Base-by-base conservation (phyloP, 1,140 invertebrate genomes). In the Drosophila parvula region DNA sequence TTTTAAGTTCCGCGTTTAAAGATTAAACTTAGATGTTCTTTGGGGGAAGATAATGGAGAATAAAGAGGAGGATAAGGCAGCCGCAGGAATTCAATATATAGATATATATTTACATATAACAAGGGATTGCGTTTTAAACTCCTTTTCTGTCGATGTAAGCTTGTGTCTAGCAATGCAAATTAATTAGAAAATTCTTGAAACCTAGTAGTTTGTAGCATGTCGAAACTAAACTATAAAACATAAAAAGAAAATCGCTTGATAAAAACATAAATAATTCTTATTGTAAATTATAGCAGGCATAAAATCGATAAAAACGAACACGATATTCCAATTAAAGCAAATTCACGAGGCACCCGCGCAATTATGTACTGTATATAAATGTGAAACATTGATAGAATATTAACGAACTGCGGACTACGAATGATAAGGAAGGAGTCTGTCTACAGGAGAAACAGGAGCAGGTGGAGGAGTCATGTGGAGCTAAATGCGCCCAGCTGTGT, bases 311-410 rank as follows among this genome's bases (percentile, higher is more conserved):
- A 34, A 48, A 47, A 47, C 34, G 36, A 64, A 51, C 51, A 70
- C 64, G 61, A 76, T 69, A 73, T 82, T 85, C 61, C 83, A 73
- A 65, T 67, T 62, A 58, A 81, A 58, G 60, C 48, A 85, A 81
- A 61, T 75, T 44, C 68, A 82, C 80, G 59, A 64, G 75, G 65
- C 59, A 68, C 56, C 59, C 75, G 71, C 64, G 71, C 79, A 86
- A 86, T 82, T 82, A 69, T 70, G 47, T 86, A 71, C 78, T 85
- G 75, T 82, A 86, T 71, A 88, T 86, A 89, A 88, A 86, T 86
- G 83, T 86, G 67, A 77, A 83, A 83, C 83, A 89, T 86, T 86
- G 59, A 70, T 82, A 85, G 62, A 73, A 76, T 55, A 55, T 76
- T 79, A 76, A 82, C 36, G 34, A 67, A 55, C 45, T 22, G 38